Conservation (phyloP, 2,888 invertebrate species). For the Lithodes maja region DNA sequence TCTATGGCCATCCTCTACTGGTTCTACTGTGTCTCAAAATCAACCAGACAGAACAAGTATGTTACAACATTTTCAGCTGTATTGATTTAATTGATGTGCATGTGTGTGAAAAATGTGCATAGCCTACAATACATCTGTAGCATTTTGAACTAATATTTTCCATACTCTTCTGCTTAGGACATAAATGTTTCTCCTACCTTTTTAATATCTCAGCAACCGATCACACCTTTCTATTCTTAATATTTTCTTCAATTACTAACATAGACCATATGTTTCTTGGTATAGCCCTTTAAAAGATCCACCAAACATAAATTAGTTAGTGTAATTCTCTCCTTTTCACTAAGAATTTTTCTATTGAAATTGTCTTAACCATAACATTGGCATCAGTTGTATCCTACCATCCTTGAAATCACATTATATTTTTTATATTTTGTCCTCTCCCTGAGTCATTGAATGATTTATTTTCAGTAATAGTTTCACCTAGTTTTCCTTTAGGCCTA, state of each 20-base stretch:
- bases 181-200: background rate
- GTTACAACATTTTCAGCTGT: background rate
- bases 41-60: conserved; percentile 9
- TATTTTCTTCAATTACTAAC: background rate
- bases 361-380: too few relatives aligned
- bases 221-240: background rate
- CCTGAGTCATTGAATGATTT: too few relatives aligned
- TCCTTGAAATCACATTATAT: too few relatives aligned
- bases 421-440: too few relatives aligned
- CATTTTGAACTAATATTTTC: background rate
- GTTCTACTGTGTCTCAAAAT: conserved; percentile 45
- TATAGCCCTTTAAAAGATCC: background rate
- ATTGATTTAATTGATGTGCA: background rate
- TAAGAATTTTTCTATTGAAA: too few relatives aligned
- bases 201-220: background rate
- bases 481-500: too few relatives aligned
- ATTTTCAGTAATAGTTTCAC: too few relatives aligned
- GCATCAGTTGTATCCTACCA: too few relatives aligned
- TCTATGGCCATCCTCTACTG: conserved; percentile 52
- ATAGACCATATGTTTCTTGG: background rate
- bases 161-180: background rate
- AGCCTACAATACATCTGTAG: too few relatives aligned
- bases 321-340: too few relatives aligned
- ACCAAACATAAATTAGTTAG: background rate
- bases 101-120: background rate